These are phyloP conservation scores for Progne subis DNA, from an alignment of 2,113 vertebrate species.

Conservation along the genomic window DNA sequence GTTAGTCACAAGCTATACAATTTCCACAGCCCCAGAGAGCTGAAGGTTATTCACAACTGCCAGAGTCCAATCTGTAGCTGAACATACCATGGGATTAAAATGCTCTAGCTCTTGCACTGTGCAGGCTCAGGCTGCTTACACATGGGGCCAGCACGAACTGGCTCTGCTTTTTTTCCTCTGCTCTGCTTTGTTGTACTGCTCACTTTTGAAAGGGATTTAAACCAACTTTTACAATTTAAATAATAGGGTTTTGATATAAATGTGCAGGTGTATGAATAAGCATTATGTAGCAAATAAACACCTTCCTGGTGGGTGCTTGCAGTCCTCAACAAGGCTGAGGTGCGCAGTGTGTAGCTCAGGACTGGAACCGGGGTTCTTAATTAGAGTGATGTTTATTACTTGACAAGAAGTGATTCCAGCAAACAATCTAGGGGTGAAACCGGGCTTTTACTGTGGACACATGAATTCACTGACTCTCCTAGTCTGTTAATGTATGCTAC, in stretches of 20 bases:
- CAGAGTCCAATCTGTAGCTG: not conserved
- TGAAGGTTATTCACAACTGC: not conserved
- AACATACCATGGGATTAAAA: not conserved
- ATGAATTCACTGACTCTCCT: not conserved
- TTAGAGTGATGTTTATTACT: not conserved
- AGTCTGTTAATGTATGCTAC: not conserved
- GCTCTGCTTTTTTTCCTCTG: not conserved
- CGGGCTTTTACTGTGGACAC: not conserved
- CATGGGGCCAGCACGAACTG: rapidly evolving
- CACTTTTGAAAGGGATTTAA: not conserved
- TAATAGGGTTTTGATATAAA: not conserved
- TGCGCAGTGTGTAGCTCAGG: not conserved
- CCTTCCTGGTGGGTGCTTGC: not conserved
- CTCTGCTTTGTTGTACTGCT: not conserved
- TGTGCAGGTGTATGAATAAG: not conserved
- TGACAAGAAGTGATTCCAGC: not conserved
- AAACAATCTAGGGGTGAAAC: not conserved
- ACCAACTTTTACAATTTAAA: not conserved
- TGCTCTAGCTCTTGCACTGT: not conserved
- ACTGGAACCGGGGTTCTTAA: not conserved
- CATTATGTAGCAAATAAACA: not conserved
- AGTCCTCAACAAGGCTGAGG: not conserved
- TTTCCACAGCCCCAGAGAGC: not conserved
- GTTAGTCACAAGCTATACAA: not conserved
- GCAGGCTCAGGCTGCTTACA: not conserved